A percentile compares a stretch with the other conserved stretches of the same genome.
These are phyloP conservation scores for Girardinus metallicus DNA, from an alignment of 2,797 vertebrate genomes.

Conservation along the genomic window DNA sequence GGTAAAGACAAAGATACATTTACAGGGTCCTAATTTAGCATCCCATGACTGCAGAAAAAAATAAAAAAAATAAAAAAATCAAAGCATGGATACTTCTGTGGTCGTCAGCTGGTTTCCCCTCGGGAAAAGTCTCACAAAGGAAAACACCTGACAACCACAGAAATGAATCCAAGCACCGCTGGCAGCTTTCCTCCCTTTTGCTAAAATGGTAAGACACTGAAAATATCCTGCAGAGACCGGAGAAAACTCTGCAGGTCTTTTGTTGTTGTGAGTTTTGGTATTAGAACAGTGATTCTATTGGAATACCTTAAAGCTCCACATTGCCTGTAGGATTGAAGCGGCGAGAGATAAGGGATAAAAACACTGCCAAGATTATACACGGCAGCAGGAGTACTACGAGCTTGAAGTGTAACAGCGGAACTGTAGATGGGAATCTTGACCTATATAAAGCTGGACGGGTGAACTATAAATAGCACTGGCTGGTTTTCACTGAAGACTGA, in stretches of 20 bases:
- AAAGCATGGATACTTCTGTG: constrained; percentile 43
- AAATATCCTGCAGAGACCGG: constrained; percentile 30
- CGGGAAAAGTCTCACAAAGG: constrained; percentile 32
- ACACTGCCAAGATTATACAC: constrained; percentile 32
- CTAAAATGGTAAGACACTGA: constrained; percentile 32
- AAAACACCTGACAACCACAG: constrained; percentile 56
- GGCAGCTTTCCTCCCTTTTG: constrained; percentile 33
- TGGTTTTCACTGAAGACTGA: constrained; percentile 72
- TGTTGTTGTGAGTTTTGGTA: constrained; percentile 12
- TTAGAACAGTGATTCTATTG: constrained; percentile 15
- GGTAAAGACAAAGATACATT: constrained; percentile 26
- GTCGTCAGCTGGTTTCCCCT: constrained; percentile 29
- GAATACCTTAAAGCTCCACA: constrained; percentile 15
- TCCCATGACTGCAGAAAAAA: constrained; percentile 43
- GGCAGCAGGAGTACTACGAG: constrained; percentile 34
- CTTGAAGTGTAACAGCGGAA: constrained; percentile 43
- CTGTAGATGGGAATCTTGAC: constrained; percentile 73
- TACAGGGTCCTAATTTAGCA: constrained; percentile 37
- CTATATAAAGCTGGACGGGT: constrained; percentile 73
- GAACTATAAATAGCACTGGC: constrained; percentile 75
- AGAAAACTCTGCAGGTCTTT: constrained; percentile 26
- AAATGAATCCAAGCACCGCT: constrained; percentile 39
- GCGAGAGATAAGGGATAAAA: constrained; percentile 15
- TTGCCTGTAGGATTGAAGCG: constrained; percentile 25
- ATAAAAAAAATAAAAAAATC: constrained; percentile 20